Evolutionary conservation across 2,113 vertebrate genomes (phyloP).

Genomic region (Upupa epops): DNA sequence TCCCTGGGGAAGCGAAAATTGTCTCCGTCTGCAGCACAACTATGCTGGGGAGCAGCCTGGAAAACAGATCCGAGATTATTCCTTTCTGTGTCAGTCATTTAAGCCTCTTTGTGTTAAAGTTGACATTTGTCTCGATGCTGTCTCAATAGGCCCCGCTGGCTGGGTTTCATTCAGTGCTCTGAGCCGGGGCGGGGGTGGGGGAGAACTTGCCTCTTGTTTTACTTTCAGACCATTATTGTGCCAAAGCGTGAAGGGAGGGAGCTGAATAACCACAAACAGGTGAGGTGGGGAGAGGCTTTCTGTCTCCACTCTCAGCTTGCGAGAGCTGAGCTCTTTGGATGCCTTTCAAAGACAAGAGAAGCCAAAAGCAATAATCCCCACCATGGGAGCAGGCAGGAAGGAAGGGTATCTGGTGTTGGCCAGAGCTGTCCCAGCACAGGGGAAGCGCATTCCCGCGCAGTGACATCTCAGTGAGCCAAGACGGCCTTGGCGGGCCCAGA

Average conservation of each 20-base stretch:
- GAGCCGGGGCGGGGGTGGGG: not conserved
- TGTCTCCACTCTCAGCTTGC: slow-evolving; percentile 67
- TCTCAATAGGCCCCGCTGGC: slow-evolving; percentile 54
- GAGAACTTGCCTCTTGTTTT: slow-evolving; percentile 39
- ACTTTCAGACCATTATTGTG: slow-evolving; percentile 59
- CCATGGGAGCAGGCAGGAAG: slow-evolving; percentile 64
- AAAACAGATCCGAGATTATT: slow-evolving; percentile 69
- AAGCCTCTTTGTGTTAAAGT: slow-evolving; percentile 69
- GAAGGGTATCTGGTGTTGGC: slow-evolving; percentile 48
- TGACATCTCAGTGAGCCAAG: not conserved
- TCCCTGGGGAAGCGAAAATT: slow-evolving; percentile 60
- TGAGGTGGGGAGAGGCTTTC: slow-evolving; percentile 68
- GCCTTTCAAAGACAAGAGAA: slow-evolving; percentile 64
- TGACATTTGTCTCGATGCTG: slow-evolving; percentile 70
- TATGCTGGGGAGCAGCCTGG: slow-evolving; percentile 68
- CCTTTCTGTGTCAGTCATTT: slow-evolving; percentile 67
- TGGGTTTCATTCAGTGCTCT: slow-evolving; percentile 53
- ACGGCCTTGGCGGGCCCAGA: not conserved
- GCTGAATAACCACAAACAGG: slow-evolving; percentile 77
- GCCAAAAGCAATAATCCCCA: slow-evolving; percentile 62
- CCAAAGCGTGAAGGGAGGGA: slow-evolving; percentile 60
- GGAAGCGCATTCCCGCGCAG: slow-evolving; percentile 41
- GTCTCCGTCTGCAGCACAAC: slow-evolving; percentile 49
- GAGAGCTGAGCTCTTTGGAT: slow-evolving; percentile 69
- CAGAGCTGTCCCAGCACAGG: slow-evolving; percentile 26